Base-by-base conservation (phyloP, 2,113 vertebrate species). In the Lipotes vexillifer region DNA sequence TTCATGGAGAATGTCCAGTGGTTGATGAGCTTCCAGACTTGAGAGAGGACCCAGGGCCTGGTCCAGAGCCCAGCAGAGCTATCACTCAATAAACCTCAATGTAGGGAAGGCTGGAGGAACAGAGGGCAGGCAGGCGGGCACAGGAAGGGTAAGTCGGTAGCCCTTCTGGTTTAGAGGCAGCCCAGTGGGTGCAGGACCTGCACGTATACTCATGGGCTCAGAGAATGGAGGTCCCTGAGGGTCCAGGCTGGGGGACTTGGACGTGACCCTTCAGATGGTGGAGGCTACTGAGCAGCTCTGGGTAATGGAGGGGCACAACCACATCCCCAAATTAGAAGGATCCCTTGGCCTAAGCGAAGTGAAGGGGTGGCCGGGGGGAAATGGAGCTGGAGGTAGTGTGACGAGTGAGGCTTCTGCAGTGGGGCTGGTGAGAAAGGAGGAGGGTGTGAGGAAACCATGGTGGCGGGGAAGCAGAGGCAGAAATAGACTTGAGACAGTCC, bases 151-250 rank as follows among this genome's bases (percentile, higher is more conserved):
- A 10, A 65, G 44, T 23, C 6, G 12, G 65, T 17, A 29, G 44
- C 38, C 57, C 57, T 74, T 66, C 31, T 49, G 77, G 41, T 44
- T 82, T n/a, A 49, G 11, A 68, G 41, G 78, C 46, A 49, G n/a
- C 8, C 25, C 12, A 10, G 15, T n/a, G 29, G 29, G 14, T 68
- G 63, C 2, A 21, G n/a, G 41, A 61, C 17, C 29, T 15, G 10
- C n/a, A 14, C 7, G 0, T 5, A 6, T n/a, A n/a, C 15, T 61
- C 4, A 1, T 66, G 27, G 61, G 7, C 78, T 65, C 27, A 41
- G 90, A 85, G 78, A n/a, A 72, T 2, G 0, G 27, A 94, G 25
- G 57, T 15, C 27, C 61, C 63, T 55, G 23, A 66, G 15, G 27
- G 68, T 88, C 88, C 18, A 38, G 33, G 41, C 33, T 25, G n/a